Percentiles rank a stretch among this genome's conserved stretches.
Evolutionary conservation across 1,140 invertebrate species (phyloP).

Genomic region (Liolophura sinensis): DNA sequence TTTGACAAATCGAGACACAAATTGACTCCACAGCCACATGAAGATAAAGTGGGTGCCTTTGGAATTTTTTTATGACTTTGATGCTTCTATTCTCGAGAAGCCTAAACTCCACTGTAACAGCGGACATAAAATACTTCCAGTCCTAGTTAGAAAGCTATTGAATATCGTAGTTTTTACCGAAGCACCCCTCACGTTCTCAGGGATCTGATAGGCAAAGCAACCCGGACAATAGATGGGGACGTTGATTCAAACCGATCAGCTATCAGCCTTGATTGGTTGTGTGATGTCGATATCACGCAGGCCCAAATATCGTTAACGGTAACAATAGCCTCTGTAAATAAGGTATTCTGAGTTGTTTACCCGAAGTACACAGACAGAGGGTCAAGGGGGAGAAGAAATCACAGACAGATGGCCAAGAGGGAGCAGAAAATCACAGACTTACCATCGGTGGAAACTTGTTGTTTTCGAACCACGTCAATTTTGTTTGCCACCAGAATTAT

Average conservation of each 20-base stretch:
- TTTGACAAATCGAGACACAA: no score
- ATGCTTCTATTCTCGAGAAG: no score
- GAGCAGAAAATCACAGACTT: slow-evolving; percentile 32
- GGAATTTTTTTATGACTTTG: no score
- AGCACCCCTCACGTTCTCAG: neutral
- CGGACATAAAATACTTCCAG: no score
- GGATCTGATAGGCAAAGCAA: neutral
- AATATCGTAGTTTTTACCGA: no score
- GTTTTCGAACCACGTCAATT: slow-evolving; percentile 86
- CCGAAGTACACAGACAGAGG: neutral
- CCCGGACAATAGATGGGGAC: neutral
- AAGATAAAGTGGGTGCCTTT: no score
- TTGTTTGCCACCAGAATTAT: slow-evolving; percentile 97
- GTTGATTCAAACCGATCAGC: neutral
- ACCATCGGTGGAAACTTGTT: slow-evolving; percentile 85
- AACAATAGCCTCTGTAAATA: neutral
- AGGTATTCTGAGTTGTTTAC: neutral
- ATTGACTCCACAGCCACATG: no score
- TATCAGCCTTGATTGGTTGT: neutral
- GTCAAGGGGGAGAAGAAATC: neutral
- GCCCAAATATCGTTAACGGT: neutral
- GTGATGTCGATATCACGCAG: neutral
- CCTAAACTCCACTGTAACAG: no score
- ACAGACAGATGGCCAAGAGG: neutral
- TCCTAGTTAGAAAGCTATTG: no score